Base-by-base conservation (phyloP, 2,888 invertebrate species). In the Tenthredo mesomela region DNA sequence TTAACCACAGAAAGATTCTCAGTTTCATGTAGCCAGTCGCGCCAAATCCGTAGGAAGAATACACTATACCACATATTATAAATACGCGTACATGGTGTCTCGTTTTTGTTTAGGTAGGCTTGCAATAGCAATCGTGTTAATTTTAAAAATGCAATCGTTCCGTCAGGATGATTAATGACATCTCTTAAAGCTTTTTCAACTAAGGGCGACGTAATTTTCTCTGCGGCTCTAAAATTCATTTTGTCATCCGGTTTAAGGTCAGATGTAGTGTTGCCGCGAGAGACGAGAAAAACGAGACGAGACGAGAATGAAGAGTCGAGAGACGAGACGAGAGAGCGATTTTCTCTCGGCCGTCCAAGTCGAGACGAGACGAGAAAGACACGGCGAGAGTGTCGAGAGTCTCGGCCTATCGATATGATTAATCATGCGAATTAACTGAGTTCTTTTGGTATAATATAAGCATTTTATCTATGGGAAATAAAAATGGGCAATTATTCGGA, bases 211-310 rank as follows among this genome's bases (percentile, higher is more conserved):
- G 86, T 83, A 25, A 87, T 87, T 85, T 87, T 88, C 25, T 85
- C 65, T 12, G 85, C 85, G 25, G 87, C 50, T 25, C n/a, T 25
- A 78, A 80, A 88, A 83, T 87, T 87, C 86, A 87, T 87, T 67
- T 87, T 87, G 37, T 87, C 86, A 18, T 87, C 86, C 15, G 80
- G 47, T 84, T 84, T 86, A 1, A 87, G 77, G 58, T 87, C 85
- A 40, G n/a, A n/a, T n/a, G n/a, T n/a, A n/a, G n/a, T n/a, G n/a
- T n/a, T n/a, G n/a, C n/a, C n/a, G n/a, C n/a, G n/a, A n/a, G n/a
- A n/a, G n/a, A n/a, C n/a, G n/a, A n/a, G n/a, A n/a, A n/a, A n/a
- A n/a, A n/a, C n/a, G n/a, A n/a, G n/a, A n/a, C n/a, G n/a, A n/a
- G n/a, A n/a, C n/a, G n/a, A n/a, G n/a, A n/a, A n/a, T n/a, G n/a